Evolutionary conservation across 2,888 invertebrate species (phyloP).

Genomic region (Seira sanloemensis): DNA sequence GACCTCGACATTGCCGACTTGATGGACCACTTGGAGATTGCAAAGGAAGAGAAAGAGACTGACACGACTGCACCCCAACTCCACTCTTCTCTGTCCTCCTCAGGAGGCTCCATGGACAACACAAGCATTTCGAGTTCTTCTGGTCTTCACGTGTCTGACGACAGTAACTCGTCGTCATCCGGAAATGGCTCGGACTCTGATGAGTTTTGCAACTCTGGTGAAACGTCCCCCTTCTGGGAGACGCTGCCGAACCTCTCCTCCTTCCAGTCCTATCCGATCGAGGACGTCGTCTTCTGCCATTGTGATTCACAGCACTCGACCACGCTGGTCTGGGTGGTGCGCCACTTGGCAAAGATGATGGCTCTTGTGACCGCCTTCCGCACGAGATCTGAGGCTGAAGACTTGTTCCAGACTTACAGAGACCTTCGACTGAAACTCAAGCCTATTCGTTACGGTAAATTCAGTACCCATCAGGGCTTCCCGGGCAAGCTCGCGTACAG

Average conservation of each 20-base stretch:
- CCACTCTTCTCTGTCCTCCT: slow-evolving; percentile 67
- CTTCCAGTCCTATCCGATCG: slow-evolving; percentile 73
- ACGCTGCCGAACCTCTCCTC: slow-evolving; percentile 71
- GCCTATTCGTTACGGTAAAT: slow-evolving; percentile 70
- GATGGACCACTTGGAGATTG: slow-evolving; percentile 70
- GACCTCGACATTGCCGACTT: slow-evolving; percentile 68
- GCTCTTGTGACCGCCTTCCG: slow-evolving; percentile 72
- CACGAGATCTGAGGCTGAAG: slow-evolving; percentile 70
- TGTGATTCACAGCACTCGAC: slow-evolving; percentile 71
- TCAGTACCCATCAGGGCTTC: slow-evolving; percentile 64
- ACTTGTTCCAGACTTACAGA: slow-evolving; percentile 72
- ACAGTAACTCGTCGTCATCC: slow-evolving; percentile 72
- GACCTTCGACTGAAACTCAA: slow-evolving; percentile 72
- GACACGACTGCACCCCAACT: slow-evolving; percentile 46
- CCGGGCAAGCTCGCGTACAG: slow-evolving; percentile 43
- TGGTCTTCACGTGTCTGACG: slow-evolving; percentile 70
- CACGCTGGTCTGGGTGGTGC: slow-evolving; percentile 72
- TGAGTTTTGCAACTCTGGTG: slow-evolving; percentile 68
- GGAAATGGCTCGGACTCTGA: slow-evolving; percentile 73
- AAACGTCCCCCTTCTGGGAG: slow-evolving; percentile 71
- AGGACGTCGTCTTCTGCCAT: slow-evolving; percentile 73
- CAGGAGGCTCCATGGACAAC: slow-evolving; percentile 71
- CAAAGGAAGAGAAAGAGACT: slow-evolving; percentile 69
- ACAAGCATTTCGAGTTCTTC: slow-evolving; percentile 71
- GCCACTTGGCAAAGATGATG: slow-evolving; percentile 73